Evolutionary conservation across 2,113 vertebrate species (phyloP).

Genomic region (Pomatostomus ruficeps): DNA sequence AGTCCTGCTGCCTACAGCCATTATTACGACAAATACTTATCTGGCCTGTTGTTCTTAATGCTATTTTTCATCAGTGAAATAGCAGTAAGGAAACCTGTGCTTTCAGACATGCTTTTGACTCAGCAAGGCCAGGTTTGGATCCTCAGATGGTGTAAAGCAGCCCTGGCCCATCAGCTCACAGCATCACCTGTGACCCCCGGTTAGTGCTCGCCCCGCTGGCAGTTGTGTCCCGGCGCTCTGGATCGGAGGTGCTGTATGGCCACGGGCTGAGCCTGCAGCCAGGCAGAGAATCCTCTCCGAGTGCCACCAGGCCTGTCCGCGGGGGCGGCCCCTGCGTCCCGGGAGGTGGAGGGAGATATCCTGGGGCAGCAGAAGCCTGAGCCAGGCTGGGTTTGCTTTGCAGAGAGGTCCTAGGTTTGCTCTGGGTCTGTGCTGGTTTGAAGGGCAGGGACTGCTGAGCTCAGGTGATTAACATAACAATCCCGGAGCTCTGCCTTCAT

Average conservation of each 20-base stretch:
- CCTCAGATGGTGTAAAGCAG: background rate
- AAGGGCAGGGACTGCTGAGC: slow-evolving; percentile 76
- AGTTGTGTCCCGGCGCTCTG: fast-evolving
- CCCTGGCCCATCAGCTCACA: background rate
- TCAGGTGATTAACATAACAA: slow-evolving; percentile 81
- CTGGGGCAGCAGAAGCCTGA: background rate
- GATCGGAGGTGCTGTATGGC: background rate
- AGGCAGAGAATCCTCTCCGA: background rate
- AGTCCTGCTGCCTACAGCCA: background rate
- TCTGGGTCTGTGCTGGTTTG: slow-evolving; percentile 48
- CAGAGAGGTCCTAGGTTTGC: background rate
- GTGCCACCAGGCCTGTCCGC: background rate
- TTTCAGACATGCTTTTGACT: background rate
- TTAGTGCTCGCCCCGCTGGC: fast-evolving
- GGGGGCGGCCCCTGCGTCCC: background rate
- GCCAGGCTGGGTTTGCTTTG: background rate
- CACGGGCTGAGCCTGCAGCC: background rate
- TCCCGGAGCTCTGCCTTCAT: slow-evolving; percentile 72
- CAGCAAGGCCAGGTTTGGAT: background rate
- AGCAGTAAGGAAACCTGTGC: background rate
- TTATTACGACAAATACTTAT: background rate
- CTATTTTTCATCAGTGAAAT: background rate
- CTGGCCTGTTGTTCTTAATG: background rate
- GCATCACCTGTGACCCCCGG: background rate
- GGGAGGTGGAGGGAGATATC: background rate